A percentile compares a stretch with the other conserved stretches of the same genome.
These are phyloP conservation scores for Coracias cyanogaster DNA, from an alignment of 2,797 vertebrate genomes.

Conservation along the genomic window DNA sequence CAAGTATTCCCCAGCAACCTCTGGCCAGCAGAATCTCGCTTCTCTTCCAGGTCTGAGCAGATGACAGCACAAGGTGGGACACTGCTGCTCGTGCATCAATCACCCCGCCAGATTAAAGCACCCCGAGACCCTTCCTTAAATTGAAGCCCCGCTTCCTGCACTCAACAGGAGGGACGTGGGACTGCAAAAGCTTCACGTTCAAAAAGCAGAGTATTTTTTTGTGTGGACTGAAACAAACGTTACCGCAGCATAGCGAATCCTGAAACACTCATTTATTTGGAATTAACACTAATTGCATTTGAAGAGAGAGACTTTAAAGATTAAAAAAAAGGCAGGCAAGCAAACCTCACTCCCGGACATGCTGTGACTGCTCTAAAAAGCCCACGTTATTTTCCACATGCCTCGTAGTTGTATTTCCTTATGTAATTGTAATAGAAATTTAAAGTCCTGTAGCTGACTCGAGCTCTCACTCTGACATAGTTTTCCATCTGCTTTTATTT, in stretches of 20 bases:
- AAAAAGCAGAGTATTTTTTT: background rate
- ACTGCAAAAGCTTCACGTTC: background rate
- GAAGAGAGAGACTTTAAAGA: constrained; percentile 1
- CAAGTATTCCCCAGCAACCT: background rate
- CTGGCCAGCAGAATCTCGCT: background rate
- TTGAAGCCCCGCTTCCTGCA: background rate
- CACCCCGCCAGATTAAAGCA: background rate
- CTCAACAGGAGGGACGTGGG: fast-evolving
- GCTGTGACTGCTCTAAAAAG: background rate
- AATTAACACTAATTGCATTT: constrained; percentile 5
- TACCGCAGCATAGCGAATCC: background rate
- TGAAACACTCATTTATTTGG: background rate
- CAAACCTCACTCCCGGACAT: background rate
- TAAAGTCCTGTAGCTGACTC: background rate
- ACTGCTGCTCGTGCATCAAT: background rate
- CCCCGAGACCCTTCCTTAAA: background rate
- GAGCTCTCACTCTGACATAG: background rate
- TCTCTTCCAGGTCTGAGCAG: background rate
- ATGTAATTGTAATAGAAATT: background rate
- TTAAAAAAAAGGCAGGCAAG: background rate
- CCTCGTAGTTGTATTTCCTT: background rate
- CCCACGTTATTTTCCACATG: background rate
- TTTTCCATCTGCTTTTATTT: background rate
- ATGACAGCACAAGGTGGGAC: background rate
- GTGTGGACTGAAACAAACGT: background rate